Base-by-base conservation (phyloP, 2,888 invertebrate species). In the Sarcophaga variegata region DNA sequence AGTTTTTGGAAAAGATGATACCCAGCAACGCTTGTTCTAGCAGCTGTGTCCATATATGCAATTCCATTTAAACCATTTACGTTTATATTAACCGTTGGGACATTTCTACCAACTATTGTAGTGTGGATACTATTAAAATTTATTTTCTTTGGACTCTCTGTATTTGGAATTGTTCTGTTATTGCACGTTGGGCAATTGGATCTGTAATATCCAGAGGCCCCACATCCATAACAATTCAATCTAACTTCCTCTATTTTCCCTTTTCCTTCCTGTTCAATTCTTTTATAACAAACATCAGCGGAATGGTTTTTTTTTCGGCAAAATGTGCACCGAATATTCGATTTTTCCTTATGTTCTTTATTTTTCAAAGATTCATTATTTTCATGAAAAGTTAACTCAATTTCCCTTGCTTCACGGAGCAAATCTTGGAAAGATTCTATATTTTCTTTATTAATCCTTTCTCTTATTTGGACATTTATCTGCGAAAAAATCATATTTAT, bases 11-110 rank as follows among this genome's bases (percentile, higher is more conserved):
- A 88, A 20, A 85, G 59, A 45, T 64, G 60, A n/a, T 81, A 70
- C 17, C 87, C 85, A 59, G 86, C 82, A 17, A 88, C 63, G 59
- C 84, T 88, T 70, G 86, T 87, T 64, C 83, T 67, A 5, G 85
- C 88, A 37, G 87, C 85, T 37, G 85, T 87, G 66, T 87, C 88
- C 20, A 88, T 72, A 47, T 83, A 85, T 4, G 85, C 85, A 20
- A 67, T 70, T 14, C 86, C 79, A 12, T 79, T 67, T 20, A 83
- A 70, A 8, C 81, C 78, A 47, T 63, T 75, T 22, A 87, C 77
- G 17, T 84, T 47, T 49, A 87, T 75, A 6, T 64, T 25, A 2
- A 87, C 81, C 2, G 79, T 63, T 22, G 81, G 87, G 3, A 83
- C 82, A 71, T 86, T 82, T 59, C 82, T 59, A 17, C 76, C 76